Base-by-base conservation (phyloP, 2,797 vertebrate species). In the Helostoma temminkii region DNA sequence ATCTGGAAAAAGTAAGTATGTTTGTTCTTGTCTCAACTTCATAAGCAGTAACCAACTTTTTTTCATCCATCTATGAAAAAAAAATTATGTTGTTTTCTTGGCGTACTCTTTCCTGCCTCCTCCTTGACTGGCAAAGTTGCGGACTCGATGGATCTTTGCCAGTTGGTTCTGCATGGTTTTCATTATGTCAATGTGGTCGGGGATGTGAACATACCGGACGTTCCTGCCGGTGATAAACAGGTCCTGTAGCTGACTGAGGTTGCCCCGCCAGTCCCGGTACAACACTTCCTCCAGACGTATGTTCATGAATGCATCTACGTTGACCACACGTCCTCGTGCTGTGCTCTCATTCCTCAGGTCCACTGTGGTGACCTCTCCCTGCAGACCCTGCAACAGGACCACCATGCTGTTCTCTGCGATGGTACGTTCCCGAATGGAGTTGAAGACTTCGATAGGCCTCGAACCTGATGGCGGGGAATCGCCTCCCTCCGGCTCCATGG, bases 301-400 rank as follows among this genome's bases (percentile, higher is more conserved):
- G 71, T 99, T 99, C 98, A 99, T 99, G 88, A 97, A 99, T 71
- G 97, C 97, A 9, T 99, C 98, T 12, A 99, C 97, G 3, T 94
- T 97, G 77, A 96, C 75, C 49, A 98, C 43, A 0, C 94, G 92
- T 1, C 97, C 97, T 0, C 61, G 86, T 0, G 96, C 97, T 1
- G 91, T 80, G 71, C 95, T 97, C 92, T 99, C 98, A 1, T 99
- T 94, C 0, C 95, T 92, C 59, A 99, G 93, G 75, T 99, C 97
- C 84, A 99, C 96, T 0, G 96, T 98, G 87, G 96, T 97, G 79
- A 96, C 89, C 5, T 78, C 83, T 4, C 96, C 96, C 0, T 93
- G 93, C 45, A 99, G 92, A 18, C 97, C 97, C 90, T 98, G 97
- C 81, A 98, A 94, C 68, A 98, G 94, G 58, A 97, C 91, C 71